Base-by-base conservation (phyloP, 2,888 invertebrate genomes). In the Julus scandinavius region DNA sequence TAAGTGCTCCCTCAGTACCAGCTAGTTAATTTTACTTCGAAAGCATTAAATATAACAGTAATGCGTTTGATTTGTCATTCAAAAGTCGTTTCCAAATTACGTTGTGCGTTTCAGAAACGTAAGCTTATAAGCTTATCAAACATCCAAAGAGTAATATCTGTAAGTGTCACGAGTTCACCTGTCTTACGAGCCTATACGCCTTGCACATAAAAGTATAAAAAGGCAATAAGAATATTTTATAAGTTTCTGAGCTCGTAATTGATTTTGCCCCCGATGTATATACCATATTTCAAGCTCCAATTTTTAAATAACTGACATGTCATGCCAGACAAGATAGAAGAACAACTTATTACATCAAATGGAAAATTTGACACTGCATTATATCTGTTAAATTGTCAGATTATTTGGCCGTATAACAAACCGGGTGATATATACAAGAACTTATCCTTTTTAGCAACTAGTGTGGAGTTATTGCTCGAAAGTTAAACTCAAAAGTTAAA, bases 51-150 rank as follows among this genome's bases (percentile, higher is more conserved):
- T 80, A 80, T 80, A 38, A 80, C 80, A 38, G 80, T 80, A 80
- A 38, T 38, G 80, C 80, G 15, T 80, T 80, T 80, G 80, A 80
- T 80, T 80, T 80, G 80, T 80, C 80, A 80, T 80, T 80, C 80
- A 80, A 80, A 80, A 80, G 80, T 80, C 80, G 80, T 80, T 80
- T 80, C 38, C 38, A 80, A 80, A 80, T 80, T 80, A 80, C 80
- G 38, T 20, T 20, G 9, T 72, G 72, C 72, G 72, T 29, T 80
- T 38, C 29, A 38, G 29, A 80, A 80, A 80, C 38, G 13, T 80
- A 38, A 80, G 80, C 80, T 80, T 20, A 80, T 80, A 80, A 80
- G 80, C 80, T 80, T 20, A 38, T 80, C 38, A 80, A 80, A 80
- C 80, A 80, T 80, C 13, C 20, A 9, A 38, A 15, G 15, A 80